Percentiles rank a stretch among this genome's conserved stretches.
phyloP scores from a whole-genome alignment of 2,113 vertebrate species.

The Boulengeromyrus knoepffleri region DNA sequence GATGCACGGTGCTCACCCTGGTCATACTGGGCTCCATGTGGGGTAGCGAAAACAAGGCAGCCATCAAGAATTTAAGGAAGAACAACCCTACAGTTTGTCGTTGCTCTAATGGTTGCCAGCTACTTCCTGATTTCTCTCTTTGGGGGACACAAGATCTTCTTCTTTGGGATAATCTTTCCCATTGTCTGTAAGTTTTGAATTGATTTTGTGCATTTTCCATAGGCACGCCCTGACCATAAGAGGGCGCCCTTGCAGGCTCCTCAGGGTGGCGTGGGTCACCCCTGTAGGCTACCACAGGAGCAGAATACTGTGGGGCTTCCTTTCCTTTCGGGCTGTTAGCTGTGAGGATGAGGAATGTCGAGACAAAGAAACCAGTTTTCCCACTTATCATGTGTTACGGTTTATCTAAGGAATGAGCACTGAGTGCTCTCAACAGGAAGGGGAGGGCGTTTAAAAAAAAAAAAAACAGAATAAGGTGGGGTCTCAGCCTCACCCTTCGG shows the following conservation, averaged over 20 bases:
- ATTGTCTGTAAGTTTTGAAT: conserved; percentile 72
- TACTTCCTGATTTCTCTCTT: conserved; percentile 83
- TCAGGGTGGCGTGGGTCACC: not conserved
- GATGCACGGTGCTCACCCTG: conserved; percentile 70
- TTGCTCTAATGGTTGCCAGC: conserved; percentile 74
- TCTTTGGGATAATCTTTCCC: conserved; percentile 84
- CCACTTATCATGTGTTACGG: not conserved
- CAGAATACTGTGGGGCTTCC: not conserved
- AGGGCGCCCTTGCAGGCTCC: too few relatives aligned
- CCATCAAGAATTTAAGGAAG: conserved; percentile 77
- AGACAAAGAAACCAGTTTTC: not conserved
- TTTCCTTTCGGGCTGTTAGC: not conserved
- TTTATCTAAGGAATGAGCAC: not conserved
- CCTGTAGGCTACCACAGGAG: not conserved
- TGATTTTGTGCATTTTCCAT: not conserved
- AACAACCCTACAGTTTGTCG: conserved; percentile 76
- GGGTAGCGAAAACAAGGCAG: conserved; percentile 75
- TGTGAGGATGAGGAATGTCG: not conserved
- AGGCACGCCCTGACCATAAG: not conserved
- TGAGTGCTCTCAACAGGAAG: not conserved
- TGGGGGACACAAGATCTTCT: conserved; percentile 86
- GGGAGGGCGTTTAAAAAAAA: not conserved
- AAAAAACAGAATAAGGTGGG: not conserved
- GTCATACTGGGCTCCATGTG: conserved; percentile 79
- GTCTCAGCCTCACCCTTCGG: not conserved